Evolutionary conservation across 2,797 vertebrate genomes (phyloP), one percentile per base, ranked within the genome.

Genomic region (Rhynchonycteris naso): DNA sequence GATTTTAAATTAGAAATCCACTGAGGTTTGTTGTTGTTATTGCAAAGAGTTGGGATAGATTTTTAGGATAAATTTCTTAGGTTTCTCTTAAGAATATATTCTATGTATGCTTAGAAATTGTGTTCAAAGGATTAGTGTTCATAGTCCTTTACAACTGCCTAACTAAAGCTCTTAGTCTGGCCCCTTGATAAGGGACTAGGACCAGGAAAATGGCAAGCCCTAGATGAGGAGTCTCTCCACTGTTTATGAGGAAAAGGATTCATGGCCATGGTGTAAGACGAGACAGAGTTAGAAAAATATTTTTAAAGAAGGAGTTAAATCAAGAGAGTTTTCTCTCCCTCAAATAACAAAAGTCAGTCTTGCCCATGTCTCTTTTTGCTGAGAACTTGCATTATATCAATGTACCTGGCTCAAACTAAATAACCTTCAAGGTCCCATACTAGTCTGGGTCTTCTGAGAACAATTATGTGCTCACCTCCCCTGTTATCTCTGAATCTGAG

Each of bases 31-130:
- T 80, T 74, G 9, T 26, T 71, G 56, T 22, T 43, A 54, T 54
- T 96, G 50, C 35, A 54, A 87, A 95, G 6, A 76, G n/a, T 82
- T 43, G 68, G 33, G 47, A 33, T 83, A 59, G 79, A 94, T 75
- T 35, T 58, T 68, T 21, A 58, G 7, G 47, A 47, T 10, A 90
- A 76, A 71, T 38, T 28, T 54, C 28, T 61, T 80, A 11, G 26
- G 18, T 63, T 82, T 96, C 50, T 90, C 59, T 91, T 35, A 68
- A 91, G 38, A 92, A 97, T 90, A 95, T 80, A 75, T 47, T 86
- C 22, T 71, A 0, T 58, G 3, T 43, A 66, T 68, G 16, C 72
- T 89, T 92, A 33, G n/a, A 91, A 96, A 78, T 14, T 69, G 28
- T 87, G 66, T 87, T 81, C 71, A 78, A 58, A 89, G 26, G 35